phyloP scores from a whole-genome alignment of 2,113 vertebrate genomes.

The Gnathonemus longibarbis region DNA sequence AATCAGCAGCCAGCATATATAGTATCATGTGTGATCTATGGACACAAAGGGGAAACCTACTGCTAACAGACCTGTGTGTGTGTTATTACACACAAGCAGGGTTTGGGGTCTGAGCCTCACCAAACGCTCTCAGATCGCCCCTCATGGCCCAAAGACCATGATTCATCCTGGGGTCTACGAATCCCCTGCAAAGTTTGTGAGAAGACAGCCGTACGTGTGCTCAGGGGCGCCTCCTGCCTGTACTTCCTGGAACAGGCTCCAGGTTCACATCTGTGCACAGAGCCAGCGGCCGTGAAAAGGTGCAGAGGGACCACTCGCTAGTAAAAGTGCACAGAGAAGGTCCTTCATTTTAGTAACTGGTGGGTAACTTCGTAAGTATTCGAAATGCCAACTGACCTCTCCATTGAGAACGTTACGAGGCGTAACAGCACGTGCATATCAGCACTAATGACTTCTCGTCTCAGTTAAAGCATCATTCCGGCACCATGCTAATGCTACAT shows the following conservation, averaged over 20 bases:
- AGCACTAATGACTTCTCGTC: neutral
- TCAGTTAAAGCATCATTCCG: neutral
- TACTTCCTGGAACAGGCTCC: neutral
- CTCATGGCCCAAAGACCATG: neutral
- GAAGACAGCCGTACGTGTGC: neutral
- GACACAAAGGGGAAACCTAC: neutral
- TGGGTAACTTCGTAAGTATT: neutral
- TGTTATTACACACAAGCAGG: neutral
- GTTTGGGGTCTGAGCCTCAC: neutral
- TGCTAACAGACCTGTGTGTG: neutral
- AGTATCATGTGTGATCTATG: neutral
- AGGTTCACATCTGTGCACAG: neutral
- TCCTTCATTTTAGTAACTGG: neutral
- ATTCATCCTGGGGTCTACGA: neutral
- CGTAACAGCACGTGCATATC: neutral
- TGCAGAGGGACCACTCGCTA: neutral
- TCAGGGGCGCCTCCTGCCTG: neutral
- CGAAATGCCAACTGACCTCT: neutral
- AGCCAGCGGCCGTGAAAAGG: neutral
- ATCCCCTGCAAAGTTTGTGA: neutral
- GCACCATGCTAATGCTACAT: neutral
- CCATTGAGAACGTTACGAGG: neutral
- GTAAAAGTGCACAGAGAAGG: neutral
- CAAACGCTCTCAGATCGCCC: neutral
- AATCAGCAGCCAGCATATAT: neutral